Percentiles rank a stretch among this genome's conserved stretches.
phyloP scores from a whole-genome alignment of 2,888 invertebrate genomes.

The Sicus ferrugineus region DNA sequence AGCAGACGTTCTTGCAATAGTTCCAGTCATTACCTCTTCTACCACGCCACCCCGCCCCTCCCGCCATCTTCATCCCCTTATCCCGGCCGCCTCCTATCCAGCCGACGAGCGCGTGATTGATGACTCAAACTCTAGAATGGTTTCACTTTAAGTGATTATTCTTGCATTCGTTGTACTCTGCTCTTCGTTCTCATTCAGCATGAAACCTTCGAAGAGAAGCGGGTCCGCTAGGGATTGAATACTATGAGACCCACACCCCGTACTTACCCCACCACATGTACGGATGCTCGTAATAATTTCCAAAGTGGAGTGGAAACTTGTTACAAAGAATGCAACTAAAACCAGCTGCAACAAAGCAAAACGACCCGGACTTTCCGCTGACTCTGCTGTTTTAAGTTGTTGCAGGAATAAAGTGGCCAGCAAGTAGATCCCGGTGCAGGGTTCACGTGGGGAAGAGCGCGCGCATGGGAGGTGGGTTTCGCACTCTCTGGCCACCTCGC shows the following conservation, averaged over 20 bases:
- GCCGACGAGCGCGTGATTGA: slow-evolving; percentile 31
- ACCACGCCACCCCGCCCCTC: slow-evolving; percentile 37
- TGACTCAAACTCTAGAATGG: slow-evolving; percentile 34
- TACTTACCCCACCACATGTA: not conserved
- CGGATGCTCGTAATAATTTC: slow-evolving; percentile 21
- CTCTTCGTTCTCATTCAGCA: too few species aligned
- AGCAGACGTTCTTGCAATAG: not conserved
- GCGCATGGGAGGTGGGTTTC: too few species aligned
- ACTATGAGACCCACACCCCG: too few species aligned
- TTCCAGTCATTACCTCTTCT: not conserved
- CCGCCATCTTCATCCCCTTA: slow-evolving; percentile 50
- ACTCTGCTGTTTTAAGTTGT: slow-evolving; percentile 30
- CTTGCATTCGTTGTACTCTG: slow-evolving; percentile 4
- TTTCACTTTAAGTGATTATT: slow-evolving; percentile 38
- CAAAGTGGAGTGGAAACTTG: not conserved
- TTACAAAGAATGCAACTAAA: not conserved
- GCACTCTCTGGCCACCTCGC: too few species aligned
- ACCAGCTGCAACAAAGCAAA: not conserved
- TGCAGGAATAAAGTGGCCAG: too few species aligned
- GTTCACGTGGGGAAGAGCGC: too few species aligned
- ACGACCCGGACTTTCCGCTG: slow-evolving; percentile 24
- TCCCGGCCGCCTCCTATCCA: slow-evolving; percentile 1
- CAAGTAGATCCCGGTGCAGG: too few species aligned
- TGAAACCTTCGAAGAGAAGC: too few species aligned
- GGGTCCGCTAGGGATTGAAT: too few species aligned